Conservation (phyloP, 1,140 invertebrate species). For the Drosophila takahashii region DNA sequence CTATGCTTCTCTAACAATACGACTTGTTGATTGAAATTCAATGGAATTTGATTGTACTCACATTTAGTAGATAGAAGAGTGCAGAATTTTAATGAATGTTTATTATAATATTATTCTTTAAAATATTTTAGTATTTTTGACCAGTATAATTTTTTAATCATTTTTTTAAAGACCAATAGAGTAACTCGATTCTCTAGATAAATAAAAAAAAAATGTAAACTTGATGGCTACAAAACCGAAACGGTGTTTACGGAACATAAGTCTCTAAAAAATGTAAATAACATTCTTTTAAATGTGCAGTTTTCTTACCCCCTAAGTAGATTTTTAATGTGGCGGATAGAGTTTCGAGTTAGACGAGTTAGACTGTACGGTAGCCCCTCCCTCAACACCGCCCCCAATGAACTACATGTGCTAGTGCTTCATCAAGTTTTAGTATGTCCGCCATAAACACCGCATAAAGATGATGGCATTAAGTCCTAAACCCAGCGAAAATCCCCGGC, state of each 20-base stretch:
- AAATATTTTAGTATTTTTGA: too few relatives aligned
- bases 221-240: background rate
- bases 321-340: background rate
- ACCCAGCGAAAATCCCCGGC: conserved; percentile 47
- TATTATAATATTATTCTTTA: too few relatives aligned
- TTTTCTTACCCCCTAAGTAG: background rate
- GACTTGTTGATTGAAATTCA: background rate
- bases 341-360: background rate
- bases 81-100: too few relatives aligned
- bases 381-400: background rate
- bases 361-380: background rate
- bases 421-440: conserved; percentile 46
- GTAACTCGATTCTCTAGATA: too few relatives aligned
- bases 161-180: too few relatives aligned
- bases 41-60: background rate
- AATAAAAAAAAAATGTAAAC: background rate
- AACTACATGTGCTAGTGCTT: conserved; percentile 32
- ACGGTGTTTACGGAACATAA: background rate
- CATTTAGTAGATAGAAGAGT: background rate
- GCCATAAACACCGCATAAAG: conserved; percentile 73
- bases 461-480: conserved; percentile 55
- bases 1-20: background rate
- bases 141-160: too few relatives aligned
- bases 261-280: background rate
- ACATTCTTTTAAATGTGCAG: background rate